Evolutionary conservation across 2,888 invertebrate genomes (phyloP), one percentile per base, ranked within the genome.

Genomic region (Pollenia angustigena): DNA sequence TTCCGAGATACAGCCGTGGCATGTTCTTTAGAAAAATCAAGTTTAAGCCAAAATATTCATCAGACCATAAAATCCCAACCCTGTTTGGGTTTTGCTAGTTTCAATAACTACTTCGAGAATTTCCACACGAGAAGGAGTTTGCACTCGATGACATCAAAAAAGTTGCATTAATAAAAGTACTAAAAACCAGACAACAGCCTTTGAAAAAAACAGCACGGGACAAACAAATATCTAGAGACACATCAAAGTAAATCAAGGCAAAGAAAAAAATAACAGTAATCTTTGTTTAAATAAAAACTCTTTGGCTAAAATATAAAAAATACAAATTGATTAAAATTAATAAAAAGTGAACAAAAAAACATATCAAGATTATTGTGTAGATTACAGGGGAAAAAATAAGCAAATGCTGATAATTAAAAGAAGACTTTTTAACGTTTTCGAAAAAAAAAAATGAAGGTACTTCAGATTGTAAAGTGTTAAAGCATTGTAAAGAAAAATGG

Each of bases 391-490:
- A 32, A 68, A 40, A 60, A 32, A 48, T n/a, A n/a, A 18, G 14
- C 50, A 50, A 68, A 50, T 4, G 11, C 1, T 2, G 40, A 50
- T 50, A 32, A 42, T 16, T 62, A 9, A 11, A 44, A 64, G 42
- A 64, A 11, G 46, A 11, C 11, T 64, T 1, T 23, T 64, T 16
- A 60, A 16, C 9, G 16, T 52, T 52, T 23, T 23, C 4, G 10
- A 56, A 56, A 64, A 62, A 18, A 18, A 10, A 64, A 42, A 62
- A 18, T 46, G 14, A 66, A 42, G 6, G 23, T 40, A 32, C 68
- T 68, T 69, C n/a, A 69, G 68, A 40, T 64, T 64, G 44, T 44
- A 52, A 50, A 69, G 11, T 68, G 32, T 32, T 32, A 32, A 32
- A 32, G 32, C 32, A 32, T 32, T 32, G 32, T 50, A 48, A 68